Evolutionary conservation across 1,140 invertebrate genomes (phyloP).

Genomic region (Rhizoglyphus robini): DNA sequence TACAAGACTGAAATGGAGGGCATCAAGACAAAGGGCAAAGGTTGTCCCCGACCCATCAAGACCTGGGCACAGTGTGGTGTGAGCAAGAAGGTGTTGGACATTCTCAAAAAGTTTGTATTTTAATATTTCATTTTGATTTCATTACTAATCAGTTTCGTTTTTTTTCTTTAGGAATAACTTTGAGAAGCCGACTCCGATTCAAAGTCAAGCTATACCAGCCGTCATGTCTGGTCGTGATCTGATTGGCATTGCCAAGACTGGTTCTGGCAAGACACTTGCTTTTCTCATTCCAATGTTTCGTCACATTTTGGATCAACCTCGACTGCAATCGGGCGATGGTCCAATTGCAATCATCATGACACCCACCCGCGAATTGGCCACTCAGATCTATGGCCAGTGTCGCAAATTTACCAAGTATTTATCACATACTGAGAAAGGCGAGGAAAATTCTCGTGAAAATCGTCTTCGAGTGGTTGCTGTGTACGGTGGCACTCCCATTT

Average conservation of each 20-base stretch:
- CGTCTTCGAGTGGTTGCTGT: slow-evolving; percentile 82
- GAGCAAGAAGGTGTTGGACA: slow-evolving; percentile 86
- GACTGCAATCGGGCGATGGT: slow-evolving; percentile 85
- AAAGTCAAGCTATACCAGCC: slow-evolving; percentile 94
- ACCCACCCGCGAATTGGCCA: slow-evolving; percentile 91
- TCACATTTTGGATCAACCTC: slow-evolving; percentile 87
- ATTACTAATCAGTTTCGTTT: neutral
- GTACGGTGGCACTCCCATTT: slow-evolving; percentile 90
- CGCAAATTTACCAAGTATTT: slow-evolving; percentile 64
- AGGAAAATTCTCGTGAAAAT: slow-evolving; percentile 49
- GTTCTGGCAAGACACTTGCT: slow-evolving; percentile 92
- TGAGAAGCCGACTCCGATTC: slow-evolving; percentile 97
- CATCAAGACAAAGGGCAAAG: slow-evolving; percentile 52
- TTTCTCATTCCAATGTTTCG: slow-evolving; percentile 97
- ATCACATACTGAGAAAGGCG: neutral
- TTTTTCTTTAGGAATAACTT: slow-evolving; percentile 49
- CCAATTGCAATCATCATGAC: slow-evolving; percentile 95
- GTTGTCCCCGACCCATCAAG: slow-evolving; percentile 86
- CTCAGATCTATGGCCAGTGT: slow-evolving; percentile 96
- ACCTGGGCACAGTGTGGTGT: slow-evolving; percentile 98
- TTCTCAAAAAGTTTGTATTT: slow-evolving; percentile 56
- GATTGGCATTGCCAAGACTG: slow-evolving; percentile 97
- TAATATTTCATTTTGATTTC: slow-evolving; percentile 23
- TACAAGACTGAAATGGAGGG: slow-evolving; percentile 42
- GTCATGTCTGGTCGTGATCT: slow-evolving; percentile 93